Percentiles rank a stretch among this genome's conserved stretches.
phyloP scores from a whole-genome alignment of 2,888 invertebrate species.

The Drepanosiphum platanoidis region DNA sequence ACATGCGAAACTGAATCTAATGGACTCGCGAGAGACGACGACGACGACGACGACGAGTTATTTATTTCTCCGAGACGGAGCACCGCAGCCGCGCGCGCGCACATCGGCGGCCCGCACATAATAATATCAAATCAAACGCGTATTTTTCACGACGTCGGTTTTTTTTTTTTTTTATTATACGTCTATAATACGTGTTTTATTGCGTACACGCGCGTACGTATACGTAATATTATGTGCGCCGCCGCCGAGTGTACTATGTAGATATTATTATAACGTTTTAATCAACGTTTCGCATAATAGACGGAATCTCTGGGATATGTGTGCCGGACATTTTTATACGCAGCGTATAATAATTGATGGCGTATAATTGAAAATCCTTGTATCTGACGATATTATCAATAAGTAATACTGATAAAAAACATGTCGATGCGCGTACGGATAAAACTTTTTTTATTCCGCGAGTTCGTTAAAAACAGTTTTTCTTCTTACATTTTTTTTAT shows the following conservation, averaged over 20 bases:
- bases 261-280: constrained; percentile 34
- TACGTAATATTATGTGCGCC: too few species aligned
- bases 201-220: too few species aligned
- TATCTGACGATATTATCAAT: constrained; percentile 5
- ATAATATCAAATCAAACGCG: constrained; percentile 19
- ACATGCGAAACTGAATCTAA: constrained; percentile 51
- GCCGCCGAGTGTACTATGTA: not conserved
- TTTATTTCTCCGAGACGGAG: constrained; percentile 34
- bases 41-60: constrained; percentile 34
- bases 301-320: constrained; percentile 1
- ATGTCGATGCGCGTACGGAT: not conserved
- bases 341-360: constrained; percentile 21
- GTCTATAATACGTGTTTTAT: constrained; percentile 26
- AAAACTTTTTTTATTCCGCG: not conserved
- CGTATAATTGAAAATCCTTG: constrained; percentile 47
- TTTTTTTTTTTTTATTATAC: too few species aligned
- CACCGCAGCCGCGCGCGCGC: not conserved
- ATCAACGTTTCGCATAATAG: constrained; percentile 13
- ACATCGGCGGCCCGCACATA: not conserved
- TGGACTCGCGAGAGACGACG: too few species aligned
- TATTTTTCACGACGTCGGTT: constrained; percentile 23
- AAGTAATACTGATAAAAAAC: constrained; percentile 18
- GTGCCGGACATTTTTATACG: not conserved
- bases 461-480: not conserved
- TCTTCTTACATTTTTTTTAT: constrained; percentile 6